Conservation (phyloP, 2,888 invertebrate species). For the Drosophila rubida region DNA sequence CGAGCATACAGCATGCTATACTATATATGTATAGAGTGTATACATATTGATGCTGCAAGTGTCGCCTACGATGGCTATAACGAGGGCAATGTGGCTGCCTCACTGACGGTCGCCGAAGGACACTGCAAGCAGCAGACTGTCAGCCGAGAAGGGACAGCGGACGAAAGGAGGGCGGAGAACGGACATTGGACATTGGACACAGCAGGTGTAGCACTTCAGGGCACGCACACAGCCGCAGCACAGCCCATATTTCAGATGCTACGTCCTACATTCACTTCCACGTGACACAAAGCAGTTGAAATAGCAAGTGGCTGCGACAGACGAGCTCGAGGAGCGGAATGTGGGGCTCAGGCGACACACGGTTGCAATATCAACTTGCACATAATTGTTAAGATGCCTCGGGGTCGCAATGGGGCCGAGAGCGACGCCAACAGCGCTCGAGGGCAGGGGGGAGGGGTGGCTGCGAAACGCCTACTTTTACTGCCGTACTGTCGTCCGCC, state of each 20-base stretch:
- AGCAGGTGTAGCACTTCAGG: conserved; percentile 71
- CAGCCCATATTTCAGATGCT: conserved; percentile 45
- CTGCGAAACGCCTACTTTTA: conserved; percentile 5
- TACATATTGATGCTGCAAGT: conserved; percentile 32
- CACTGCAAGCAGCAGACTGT: conserved; percentile 51
- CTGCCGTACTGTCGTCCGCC: conserved; percentile 13
- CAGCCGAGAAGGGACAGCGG: conserved; percentile 45
- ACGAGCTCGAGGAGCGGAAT: conserved; percentile 14
- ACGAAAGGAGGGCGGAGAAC: conserved; percentile 9
- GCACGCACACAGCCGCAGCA: conserved; percentile 68
- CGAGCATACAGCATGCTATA: neutral
- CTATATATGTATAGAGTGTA: neutral
- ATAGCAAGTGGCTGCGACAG: conserved; percentile 71
- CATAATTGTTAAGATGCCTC: conserved; percentile 55
- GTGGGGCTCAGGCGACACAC: conserved; percentile 34
- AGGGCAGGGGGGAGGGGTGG: neutral
- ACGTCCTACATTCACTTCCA: conserved; percentile 45
- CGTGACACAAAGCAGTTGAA: conserved; percentile 73
- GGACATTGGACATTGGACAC: conserved; percentile 34
- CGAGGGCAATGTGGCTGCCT: conserved; percentile 13
- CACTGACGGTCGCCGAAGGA: conserved; percentile 64
- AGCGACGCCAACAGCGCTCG: neutral
- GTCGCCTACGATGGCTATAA: conserved; percentile 33
- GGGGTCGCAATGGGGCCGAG: conserved; percentile 14
- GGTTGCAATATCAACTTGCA: conserved; percentile 58